Percentiles rank a stretch among this genome's conserved stretches.
phyloP scores from a whole-genome alignment of 2,113 vertebrate genomes.

The Eptatretus burgeri region DNA sequence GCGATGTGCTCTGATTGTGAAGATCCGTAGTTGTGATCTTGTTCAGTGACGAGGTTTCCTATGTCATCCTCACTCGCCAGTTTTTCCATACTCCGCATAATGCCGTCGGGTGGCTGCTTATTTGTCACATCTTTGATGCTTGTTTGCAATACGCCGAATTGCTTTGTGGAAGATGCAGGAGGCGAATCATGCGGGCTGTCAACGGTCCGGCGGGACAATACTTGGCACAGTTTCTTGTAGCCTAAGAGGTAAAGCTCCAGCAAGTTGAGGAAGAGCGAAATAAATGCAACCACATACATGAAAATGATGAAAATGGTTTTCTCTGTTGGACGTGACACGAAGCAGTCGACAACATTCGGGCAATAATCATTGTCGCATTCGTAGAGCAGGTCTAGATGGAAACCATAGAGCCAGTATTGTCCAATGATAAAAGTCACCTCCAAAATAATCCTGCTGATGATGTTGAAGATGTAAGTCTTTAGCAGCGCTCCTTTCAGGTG shows the following conservation, averaged over 20 bases:
- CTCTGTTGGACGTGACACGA: slow-evolving; percentile 84
- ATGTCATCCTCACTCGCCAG: slow-evolving; percentile 37
- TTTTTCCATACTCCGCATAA: slow-evolving; percentile 21
- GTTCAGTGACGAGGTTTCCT: slow-evolving; percentile 34
- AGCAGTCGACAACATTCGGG: slow-evolving; percentile 85
- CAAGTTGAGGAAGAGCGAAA: slow-evolving; percentile 73
- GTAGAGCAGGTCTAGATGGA: slow-evolving; percentile 55
- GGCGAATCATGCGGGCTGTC: slow-evolving; percentile 25
- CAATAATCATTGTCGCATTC: slow-evolving; percentile 67
- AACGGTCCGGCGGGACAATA: slow-evolving; percentile 26
- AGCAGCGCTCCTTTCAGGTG: slow-evolving; percentile 58
- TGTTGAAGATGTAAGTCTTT: slow-evolving; percentile 78
- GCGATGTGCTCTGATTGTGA: slow-evolving; percentile 15
- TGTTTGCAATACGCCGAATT: slow-evolving; percentile 17
- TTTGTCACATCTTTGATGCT: slow-evolving; percentile 17
- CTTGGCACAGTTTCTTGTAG: slow-evolving; percentile 79
- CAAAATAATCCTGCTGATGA: slow-evolving; percentile 76
- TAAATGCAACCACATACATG: slow-evolving; percentile 83
- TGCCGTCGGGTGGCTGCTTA: slow-evolving; percentile 23
- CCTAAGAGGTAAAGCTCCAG: slow-evolving; percentile 92
- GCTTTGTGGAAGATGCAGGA: slow-evolving; percentile 12
- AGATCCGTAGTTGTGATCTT: slow-evolving; percentile 17
- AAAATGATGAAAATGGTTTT: slow-evolving; percentile 95
- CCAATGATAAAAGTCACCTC: slow-evolving; percentile 82
- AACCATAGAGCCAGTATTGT: slow-evolving; percentile 83